Evolutionary conservation across 2,797 vertebrate species (phyloP).

Genomic region (Microctenopoma lineatum): DNA sequence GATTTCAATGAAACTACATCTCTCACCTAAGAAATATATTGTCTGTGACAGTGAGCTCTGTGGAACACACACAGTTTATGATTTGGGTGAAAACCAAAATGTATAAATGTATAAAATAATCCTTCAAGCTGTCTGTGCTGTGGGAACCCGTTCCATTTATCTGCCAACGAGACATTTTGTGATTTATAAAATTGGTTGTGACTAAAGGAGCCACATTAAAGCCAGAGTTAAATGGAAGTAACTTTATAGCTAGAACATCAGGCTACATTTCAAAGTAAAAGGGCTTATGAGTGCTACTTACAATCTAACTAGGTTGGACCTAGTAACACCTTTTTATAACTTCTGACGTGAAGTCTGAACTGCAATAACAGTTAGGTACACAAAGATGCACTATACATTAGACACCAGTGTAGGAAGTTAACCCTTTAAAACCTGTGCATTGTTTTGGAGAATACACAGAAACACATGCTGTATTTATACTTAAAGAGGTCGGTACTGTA

Average conservation of each 20-base stretch:
- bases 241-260: slow-evolving; percentile 32
- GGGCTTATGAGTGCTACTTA: not conserved
- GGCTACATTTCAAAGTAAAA: slow-evolving; percentile 26
- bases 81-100: not conserved
- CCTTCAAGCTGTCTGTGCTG: not conserved
- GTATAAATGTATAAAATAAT: too few species aligned
- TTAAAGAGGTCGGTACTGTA: not conserved
- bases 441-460: too few species aligned
- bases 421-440: too few species aligned
- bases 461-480: not conserved
- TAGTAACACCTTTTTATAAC: too few species aligned
- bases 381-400: too few species aligned
- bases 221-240: not conserved
- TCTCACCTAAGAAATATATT: too few species aligned
- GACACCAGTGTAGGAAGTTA: too few species aligned
- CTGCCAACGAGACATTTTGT: not conserved
- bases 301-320: too few species aligned
- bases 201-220: not conserved
- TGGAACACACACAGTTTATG: not conserved
- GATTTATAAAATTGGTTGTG: not conserved
- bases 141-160: not conserved
- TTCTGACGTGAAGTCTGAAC: too few species aligned
- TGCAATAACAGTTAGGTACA: too few species aligned
- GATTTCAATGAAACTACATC: not conserved
- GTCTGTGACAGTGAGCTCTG: not conserved